Evolutionary conservation across 2,888 invertebrate species (phyloP), one percentile per base, ranked within the genome.

Genomic region (Aporophyla lueneburgensis): DNA sequence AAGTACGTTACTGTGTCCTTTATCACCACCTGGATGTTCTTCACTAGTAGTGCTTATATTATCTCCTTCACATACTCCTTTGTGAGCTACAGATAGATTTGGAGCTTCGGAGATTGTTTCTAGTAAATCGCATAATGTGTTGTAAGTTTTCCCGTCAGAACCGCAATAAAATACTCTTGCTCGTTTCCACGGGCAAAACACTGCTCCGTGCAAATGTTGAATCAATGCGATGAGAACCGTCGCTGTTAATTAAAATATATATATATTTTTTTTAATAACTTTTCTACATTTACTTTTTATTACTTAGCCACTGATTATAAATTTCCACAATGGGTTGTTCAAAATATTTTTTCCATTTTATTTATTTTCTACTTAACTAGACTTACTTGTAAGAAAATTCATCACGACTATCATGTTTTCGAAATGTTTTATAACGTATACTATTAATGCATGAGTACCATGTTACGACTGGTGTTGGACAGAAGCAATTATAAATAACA

Each of bases 341-440:
- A 58, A 43, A 27, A 7, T 5, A 27, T 33, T 49, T 49, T 49
- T 40, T 9, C 33, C 2, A n/a, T n/a, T 63, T 63, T 14, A 16
- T 43, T 43, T 40, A 40, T n/a, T 7, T 16, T 62, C 40, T 33
- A 33, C n/a, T 40, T 40, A 5, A 0, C 40, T n/a, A 9, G n/a
- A 81, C 71, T 81, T 81, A 81, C 77, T 62, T 77, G 81, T 54
- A 78, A 51, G 19, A 78, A 73, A 77, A 73, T 67, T 70, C 70
- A 78, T 70, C 59, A 66, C 59, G 71, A 56, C 14, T 33, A 21
- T 58, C 5, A 51, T 33, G 51, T 54, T 67, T 69, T 40, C 2
- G 10, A 63, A 62, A 51, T 62, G 46, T 62, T 66, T 33, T 43
- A 46, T 33, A 58, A 40, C 27, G 27, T 66, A 21, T 12, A 65